phyloP scores from a whole-genome alignment of 2,113 vertebrate species.

The Columba janthina region DNA sequence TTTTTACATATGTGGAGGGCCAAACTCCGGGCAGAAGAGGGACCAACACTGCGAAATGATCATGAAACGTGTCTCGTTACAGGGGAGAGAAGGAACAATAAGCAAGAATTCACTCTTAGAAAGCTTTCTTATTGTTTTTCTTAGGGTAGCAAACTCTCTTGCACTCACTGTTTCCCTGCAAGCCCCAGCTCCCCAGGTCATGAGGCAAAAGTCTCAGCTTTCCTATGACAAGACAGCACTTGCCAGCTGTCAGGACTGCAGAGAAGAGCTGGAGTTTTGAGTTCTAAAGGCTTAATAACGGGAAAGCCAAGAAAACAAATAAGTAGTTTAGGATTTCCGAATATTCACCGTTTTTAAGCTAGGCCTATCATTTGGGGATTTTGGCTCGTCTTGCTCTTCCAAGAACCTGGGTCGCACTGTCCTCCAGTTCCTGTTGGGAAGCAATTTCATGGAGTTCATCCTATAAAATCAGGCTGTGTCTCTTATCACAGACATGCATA shows the following conservation, averaged over 20 bases:
- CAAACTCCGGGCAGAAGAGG: neutral
- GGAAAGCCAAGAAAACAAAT: neutral
- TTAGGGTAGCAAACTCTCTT: neutral
- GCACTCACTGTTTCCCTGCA: neutral
- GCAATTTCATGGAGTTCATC: neutral
- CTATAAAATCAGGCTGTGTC: neutral
- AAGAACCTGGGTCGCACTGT: neutral
- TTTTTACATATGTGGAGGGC: neutral
- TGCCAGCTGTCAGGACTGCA: neutral
- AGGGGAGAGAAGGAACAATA: neutral
- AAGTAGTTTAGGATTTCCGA: neutral
- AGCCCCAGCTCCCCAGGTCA: neutral
- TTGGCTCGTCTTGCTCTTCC: neutral
- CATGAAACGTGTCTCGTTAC: neutral
- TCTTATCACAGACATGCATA: neutral
- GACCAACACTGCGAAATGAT: neutral
- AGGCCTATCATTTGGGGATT: neutral
- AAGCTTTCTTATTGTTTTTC: neutral
- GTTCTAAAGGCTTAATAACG: neutral
- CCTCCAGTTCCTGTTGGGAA: neutral
- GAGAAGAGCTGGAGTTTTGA: neutral
- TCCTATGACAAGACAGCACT: neutral
- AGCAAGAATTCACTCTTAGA: neutral
- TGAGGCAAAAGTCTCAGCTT: neutral
- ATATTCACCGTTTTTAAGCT: neutral